Percentiles rank a stretch among this genome's conserved stretches.
Conservation (phyloP, 2,113 vertebrate genomes). For the Rana temporaria region DNA sequence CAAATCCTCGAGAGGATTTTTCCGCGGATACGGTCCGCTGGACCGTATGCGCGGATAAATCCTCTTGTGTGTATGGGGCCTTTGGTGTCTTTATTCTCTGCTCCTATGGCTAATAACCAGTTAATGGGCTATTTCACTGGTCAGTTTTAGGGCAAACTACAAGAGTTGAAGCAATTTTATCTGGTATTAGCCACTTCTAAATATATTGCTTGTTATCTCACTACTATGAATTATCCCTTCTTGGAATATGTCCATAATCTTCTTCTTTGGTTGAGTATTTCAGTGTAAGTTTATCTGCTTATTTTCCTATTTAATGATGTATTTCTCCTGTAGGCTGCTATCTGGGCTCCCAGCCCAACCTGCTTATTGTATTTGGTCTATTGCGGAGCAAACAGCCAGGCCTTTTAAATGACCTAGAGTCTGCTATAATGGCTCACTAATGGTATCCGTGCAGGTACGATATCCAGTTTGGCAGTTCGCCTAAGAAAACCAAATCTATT, state of each 20-base stretch:
- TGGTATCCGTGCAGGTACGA: not conserved
- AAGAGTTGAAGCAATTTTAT: not conserved
- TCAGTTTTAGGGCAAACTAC: not conserved
- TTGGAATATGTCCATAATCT: not conserved
- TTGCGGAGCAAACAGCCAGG: not conserved
- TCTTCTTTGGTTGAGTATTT: not conserved
- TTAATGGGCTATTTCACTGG: not conserved
- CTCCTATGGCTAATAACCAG: no score
- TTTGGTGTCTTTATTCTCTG: no score
- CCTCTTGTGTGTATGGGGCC: no score
- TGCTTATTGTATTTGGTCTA: not conserved
- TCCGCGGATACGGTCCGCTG: no score
- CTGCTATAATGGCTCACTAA: not conserved
- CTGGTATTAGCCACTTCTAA: not conserved
- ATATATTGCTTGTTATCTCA: not conserved
- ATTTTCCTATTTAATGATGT: not conserved
- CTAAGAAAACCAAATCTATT: not conserved
- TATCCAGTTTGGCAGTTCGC: conserved; percentile 25
- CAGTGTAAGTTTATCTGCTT: not conserved
- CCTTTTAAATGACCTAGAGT: conserved; percentile 4
- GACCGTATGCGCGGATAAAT: no score
- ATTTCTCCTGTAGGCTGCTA: not conserved
- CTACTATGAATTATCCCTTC: not conserved
- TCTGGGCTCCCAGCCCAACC: conserved; percentile 3
- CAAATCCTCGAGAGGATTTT: no score